Evolutionary conservation across 1,140 invertebrate species (phyloP).

Genomic region (Venturia canescens): DNA sequence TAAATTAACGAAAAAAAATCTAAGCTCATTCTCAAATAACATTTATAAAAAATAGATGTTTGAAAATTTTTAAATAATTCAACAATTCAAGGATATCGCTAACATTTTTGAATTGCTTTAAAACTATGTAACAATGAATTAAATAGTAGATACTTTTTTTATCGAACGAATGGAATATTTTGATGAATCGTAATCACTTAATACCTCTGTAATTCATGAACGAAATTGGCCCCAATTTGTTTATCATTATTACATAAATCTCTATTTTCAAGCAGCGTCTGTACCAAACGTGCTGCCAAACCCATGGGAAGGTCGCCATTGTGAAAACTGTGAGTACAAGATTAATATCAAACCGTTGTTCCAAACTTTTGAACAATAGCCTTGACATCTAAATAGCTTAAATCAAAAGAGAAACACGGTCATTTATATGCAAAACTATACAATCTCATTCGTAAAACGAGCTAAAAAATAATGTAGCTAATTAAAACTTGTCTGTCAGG

Average conservation of each 20-base stretch:
- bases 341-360: no score
- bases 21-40: neutral
- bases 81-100: neutral
- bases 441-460: conserved; percentile 18
- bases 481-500: conserved; percentile 1
- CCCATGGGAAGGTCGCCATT: no score
- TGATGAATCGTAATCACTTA: no score
- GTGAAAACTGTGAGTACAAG: no score
- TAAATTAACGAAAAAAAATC: neutral
- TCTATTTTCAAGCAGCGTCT: no score
- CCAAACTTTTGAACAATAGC: neutral
- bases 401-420: neutral
- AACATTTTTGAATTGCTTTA: neutral
- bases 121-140: no score
- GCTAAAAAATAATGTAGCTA: conserved; percentile 29
- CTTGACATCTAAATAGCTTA: neutral
- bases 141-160: no score
- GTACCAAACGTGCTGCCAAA: no score
- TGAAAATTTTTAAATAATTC: neutral
- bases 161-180: no score
- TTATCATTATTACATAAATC: no score
- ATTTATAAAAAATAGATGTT: neutral
- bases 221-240: no score
- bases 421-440: conserved; percentile 12
- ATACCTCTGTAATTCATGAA: no score